Evolutionary conservation across 2,113 vertebrate species (phyloP).

Genomic region (Girardinichthys multiradiatus): DNA sequence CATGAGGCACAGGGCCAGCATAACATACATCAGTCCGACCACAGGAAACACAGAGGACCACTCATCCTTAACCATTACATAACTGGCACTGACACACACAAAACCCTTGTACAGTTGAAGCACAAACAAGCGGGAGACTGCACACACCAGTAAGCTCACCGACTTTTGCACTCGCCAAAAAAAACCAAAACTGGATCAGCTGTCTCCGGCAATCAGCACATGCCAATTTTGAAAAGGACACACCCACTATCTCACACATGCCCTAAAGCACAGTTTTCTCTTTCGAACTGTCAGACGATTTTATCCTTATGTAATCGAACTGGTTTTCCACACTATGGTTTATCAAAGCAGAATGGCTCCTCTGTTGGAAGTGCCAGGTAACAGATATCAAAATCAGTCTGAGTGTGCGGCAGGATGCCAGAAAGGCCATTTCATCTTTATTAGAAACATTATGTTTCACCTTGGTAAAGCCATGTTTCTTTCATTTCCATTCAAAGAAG

Average conservation of each 20-base stretch:
- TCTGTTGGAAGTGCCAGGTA: conserved; percentile 10
- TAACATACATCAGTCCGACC: conserved; percentile 42
- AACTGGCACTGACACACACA: conserved; percentile 38
- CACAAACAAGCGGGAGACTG: conserved; percentile 33
- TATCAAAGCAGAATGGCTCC: conserved; percentile 3
- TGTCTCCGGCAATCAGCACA: conserved; percentile 55
- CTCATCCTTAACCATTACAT: conserved; percentile 53
- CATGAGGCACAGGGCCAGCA: conserved; percentile 35
- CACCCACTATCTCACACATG: conserved; percentile 56
- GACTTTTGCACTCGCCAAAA: conserved; percentile 49
- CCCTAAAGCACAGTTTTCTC: conserved; percentile 33
- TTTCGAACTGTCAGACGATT: conserved; percentile 28
- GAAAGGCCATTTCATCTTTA: conserved; percentile 7
- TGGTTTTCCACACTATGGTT: conserved; percentile 30
- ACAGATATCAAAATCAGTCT: neutral
- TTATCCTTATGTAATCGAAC: conserved; percentile 51
- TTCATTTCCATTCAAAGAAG: conserved; percentile 5
- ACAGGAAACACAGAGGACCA: conserved; percentile 36
- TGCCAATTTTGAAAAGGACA: conserved; percentile 51
- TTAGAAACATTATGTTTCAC: conserved; percentile 15
- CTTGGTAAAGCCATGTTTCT: conserved; percentile 2
- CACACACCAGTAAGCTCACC: conserved; percentile 48
- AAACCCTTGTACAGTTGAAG: conserved; percentile 51
- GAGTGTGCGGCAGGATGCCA: neutral
- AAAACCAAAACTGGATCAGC: conserved; percentile 59